Conservation (phyloP, 2,888 invertebrate genomes). For the Cepaea hortensis region DNA sequence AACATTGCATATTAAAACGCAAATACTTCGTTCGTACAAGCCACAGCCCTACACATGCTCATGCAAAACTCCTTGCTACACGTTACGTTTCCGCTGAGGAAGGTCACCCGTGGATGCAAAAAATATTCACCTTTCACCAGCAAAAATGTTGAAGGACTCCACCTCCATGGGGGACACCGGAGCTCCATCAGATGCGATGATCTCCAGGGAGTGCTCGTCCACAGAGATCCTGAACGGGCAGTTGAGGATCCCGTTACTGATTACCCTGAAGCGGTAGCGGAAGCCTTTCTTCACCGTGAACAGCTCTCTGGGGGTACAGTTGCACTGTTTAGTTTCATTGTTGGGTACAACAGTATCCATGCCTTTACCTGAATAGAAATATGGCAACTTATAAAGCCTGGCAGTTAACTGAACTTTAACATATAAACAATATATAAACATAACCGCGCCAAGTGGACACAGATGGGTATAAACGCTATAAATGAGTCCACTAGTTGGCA, state of each 20-base stretch:
- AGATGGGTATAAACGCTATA: too few relatives aligned
- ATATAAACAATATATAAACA: too few relatives aligned
- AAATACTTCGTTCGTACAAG: too few relatives aligned
- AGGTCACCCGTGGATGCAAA: background rate
- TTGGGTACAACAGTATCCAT: background rate
- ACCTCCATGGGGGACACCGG: slow-evolving; percentile 62
- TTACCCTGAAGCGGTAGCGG: slow-evolving; percentile 67
- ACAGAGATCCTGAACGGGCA: slow-evolving; percentile 68
- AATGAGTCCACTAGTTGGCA: too few relatives aligned
- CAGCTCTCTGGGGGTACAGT: slow-evolving; percentile 61
- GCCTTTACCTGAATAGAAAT: slow-evolving; percentile 44
- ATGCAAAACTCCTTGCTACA: too few relatives aligned
- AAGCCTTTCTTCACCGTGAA: slow-evolving; percentile 61
- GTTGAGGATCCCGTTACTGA: slow-evolving; percentile 78
- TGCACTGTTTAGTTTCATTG: slow-evolving; percentile 10
- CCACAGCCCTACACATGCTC: too few relatives aligned
- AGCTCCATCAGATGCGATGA: slow-evolving; percentile 69
- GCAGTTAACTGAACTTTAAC: background rate
- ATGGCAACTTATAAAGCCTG: background rate
- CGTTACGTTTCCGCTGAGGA: too few relatives aligned
- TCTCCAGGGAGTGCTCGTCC: slow-evolving; percentile 64
- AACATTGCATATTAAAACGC: too few relatives aligned
- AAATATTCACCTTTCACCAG: slow-evolving; percentile 82
- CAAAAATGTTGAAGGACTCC: slow-evolving; percentile 79
- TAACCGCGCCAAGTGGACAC: too few relatives aligned